Conservation (phyloP, 2,888 invertebrate genomes). For the Pseudeuparius sepicola region DNA sequence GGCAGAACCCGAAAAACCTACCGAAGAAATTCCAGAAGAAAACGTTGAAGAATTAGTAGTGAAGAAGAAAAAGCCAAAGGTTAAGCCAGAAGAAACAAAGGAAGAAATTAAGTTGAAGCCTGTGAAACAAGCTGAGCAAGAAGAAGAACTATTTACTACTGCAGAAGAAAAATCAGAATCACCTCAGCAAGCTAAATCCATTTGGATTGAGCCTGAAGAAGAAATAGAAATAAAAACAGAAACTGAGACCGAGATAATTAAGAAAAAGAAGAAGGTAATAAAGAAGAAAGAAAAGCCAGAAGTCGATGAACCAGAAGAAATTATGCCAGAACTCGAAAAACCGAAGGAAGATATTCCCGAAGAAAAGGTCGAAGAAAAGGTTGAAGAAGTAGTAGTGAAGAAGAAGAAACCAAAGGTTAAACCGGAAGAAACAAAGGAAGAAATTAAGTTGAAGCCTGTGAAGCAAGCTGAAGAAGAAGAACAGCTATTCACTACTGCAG, state of each 20-base stretch:
- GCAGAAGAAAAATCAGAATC: constrained; percentile 7
- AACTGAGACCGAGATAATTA: constrained; percentile 9
- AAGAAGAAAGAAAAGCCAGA: constrained; percentile 19
- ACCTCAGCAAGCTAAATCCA: constrained; percentile 5
- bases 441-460: constrained; percentile 34
- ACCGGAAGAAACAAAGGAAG: constrained; percentile 25
- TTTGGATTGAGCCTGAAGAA: constrained; percentile 24
- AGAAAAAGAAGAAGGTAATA: constrained; percentile 25
- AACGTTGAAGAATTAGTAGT: constrained; percentile 20
- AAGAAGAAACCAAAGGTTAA: constrained; percentile 34
- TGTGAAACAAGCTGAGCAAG: constrained; percentile 32
- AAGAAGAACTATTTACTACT: constrained; percentile 12
- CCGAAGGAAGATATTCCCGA: constrained; percentile 32
- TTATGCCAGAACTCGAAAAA: constrained; percentile 15
- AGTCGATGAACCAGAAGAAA: constrained; percentile 16
- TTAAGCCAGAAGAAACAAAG: no score
- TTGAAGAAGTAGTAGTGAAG: constrained; percentile 31
- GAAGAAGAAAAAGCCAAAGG: constrained; percentile 30
- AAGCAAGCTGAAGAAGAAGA: constrained; percentile 37
- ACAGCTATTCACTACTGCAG: no score
- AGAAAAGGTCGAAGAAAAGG: constrained; percentile 31
- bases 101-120: constrained; percentile 10
- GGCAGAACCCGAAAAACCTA: neutral
- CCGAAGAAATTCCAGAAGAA: neutral
- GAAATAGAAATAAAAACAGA: constrained; percentile 18